Percentiles rank a stretch among this genome's conserved stretches.
phyloP scores from a whole-genome alignment of 2,888 invertebrate genomes.

The Deilephila elpenor region DNA sequence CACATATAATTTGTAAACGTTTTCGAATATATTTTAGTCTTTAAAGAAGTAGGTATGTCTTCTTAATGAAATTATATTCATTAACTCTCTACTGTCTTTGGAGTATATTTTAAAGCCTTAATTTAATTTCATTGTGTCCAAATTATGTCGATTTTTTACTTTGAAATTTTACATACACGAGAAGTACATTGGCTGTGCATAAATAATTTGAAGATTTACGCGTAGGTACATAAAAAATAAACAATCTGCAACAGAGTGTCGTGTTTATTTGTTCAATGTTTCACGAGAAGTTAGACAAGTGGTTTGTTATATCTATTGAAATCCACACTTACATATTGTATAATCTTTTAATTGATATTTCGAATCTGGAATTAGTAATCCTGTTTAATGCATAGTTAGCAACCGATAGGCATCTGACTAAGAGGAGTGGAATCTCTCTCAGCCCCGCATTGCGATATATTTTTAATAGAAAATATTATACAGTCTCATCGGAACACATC shows the following conservation, averaged over 20 bases:
- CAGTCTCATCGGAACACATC: too few species aligned
- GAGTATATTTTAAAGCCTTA: too few species aligned
- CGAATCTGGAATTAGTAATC: constrained; percentile 11
- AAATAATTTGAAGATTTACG: constrained; percentile 6
- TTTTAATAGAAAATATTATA: too few species aligned
- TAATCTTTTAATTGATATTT: constrained; percentile 23
- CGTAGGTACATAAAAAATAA: constrained; percentile 11
- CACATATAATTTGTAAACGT: too few species aligned
- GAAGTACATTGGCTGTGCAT: neutral
- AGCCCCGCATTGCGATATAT: too few species aligned
- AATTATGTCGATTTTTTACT: neutral
- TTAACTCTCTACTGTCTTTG: too few species aligned
- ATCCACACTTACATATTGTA: neutral
- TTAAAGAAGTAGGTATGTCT: too few species aligned
- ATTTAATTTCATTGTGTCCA: neutral
- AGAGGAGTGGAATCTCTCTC: too few species aligned
- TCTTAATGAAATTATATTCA: too few species aligned
- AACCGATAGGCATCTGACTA: neutral
- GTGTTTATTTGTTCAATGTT: constrained; percentile 19
- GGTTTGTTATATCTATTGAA: constrained; percentile 19
- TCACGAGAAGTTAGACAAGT: constrained; percentile 22
- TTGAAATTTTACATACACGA: neutral
- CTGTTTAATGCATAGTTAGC: neutral
- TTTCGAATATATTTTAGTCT: too few species aligned
- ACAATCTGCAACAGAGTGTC: neutral